Conservation (phyloP, 2,113 vertebrate species). For the Strix uralensis region DNA sequence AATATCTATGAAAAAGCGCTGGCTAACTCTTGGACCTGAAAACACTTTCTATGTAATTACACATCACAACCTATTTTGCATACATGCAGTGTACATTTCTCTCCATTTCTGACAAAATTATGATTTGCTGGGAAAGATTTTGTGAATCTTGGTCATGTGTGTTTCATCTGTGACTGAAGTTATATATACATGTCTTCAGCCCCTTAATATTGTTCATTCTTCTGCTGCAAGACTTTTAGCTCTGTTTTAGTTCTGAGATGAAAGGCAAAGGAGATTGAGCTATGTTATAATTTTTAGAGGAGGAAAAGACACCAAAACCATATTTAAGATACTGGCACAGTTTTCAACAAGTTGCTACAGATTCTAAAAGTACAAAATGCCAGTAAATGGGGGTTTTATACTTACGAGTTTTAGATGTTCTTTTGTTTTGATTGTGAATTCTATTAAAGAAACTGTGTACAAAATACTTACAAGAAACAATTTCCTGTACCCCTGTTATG, state of each 20-base stretch:
- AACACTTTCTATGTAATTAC: neutral
- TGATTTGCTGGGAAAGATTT: neutral
- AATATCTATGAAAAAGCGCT: neutral
- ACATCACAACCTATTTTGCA: neutral
- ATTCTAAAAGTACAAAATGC: neutral
- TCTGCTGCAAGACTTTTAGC: neutral
- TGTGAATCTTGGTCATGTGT: neutral
- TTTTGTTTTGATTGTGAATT: neutral
- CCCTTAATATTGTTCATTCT: neutral
- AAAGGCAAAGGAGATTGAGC: neutral
- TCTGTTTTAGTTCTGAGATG: neutral
- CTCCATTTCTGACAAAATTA: neutral
- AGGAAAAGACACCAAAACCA: neutral
- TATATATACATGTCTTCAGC: neutral
- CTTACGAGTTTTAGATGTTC: fast-evolving
- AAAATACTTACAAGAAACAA: neutral
- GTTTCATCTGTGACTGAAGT: neutral
- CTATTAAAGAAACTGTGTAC: neutral
- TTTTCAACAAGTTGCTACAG: neutral
- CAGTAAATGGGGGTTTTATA: fast-evolving
- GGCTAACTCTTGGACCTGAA: neutral
- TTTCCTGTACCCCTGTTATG: neutral
- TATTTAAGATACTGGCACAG: neutral
- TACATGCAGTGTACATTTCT: fast-evolving
- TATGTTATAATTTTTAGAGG: neutral